Evolutionary conservation across 2,888 invertebrate species (phyloP).

Genomic region (Drosophila prostipennis): DNA sequence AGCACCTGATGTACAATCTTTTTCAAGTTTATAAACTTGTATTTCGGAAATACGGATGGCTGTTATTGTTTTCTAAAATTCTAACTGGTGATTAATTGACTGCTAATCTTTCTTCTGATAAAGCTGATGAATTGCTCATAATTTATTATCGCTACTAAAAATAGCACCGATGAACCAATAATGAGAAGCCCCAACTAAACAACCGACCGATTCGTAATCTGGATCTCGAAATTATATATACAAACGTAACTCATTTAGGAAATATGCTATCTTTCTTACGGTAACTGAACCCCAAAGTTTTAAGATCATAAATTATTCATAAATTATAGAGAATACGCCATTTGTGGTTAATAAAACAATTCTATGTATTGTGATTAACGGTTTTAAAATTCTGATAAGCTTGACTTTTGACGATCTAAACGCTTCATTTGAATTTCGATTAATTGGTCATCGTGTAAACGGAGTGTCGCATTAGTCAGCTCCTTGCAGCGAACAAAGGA

Average conservation of each 20-base stretch:
- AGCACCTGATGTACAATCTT: no score
- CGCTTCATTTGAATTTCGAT: conserved; percentile 22
- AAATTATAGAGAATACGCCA: no score
- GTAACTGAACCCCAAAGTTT: not conserved
- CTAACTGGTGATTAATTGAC: conserved; percentile 6
- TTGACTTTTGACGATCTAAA: no score
- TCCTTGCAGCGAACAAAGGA: conserved; percentile 50
- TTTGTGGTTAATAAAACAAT: no score
- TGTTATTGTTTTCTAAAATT: not conserved
- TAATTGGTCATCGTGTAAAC: conserved; percentile 33
- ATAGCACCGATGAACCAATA: not conserved
- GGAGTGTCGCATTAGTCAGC: conserved; percentile 38
- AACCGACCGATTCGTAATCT: not conserved
- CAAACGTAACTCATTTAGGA: not conserved
- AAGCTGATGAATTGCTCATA: conserved; percentile 16
- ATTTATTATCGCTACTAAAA: conserved; percentile 9
- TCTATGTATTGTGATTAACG: no score
- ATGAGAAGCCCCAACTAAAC: not conserved
- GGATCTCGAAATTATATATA: not conserved
- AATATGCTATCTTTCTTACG: not conserved
- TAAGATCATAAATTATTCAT: no score
- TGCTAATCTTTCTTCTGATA: conserved; percentile 15
- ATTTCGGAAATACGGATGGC: no score
- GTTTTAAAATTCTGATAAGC: no score
- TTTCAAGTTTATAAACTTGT: no score